Conservation (phyloP, 2,888 invertebrate genomes). For the Dermolepida albohirtum region DNA sequence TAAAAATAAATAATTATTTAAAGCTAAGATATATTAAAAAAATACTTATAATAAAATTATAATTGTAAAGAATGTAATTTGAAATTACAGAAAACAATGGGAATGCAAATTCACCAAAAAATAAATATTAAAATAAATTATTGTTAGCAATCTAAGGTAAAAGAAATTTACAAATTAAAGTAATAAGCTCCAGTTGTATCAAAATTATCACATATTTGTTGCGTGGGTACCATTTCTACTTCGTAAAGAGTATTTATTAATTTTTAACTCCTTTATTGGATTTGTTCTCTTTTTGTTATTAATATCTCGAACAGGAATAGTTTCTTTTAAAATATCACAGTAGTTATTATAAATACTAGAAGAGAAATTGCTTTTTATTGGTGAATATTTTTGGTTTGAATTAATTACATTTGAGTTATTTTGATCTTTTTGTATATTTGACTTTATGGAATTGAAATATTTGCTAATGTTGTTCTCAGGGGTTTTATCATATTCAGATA, state of each 20-base stretch:
- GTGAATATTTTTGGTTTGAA: background rate
- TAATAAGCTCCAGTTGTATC: background rate
- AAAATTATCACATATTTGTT: slow-evolving; percentile 14
- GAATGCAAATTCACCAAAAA: no score
- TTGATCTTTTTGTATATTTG: slow-evolving; percentile 7
- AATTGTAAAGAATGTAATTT: no score
- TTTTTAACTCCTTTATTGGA: slow-evolving; percentile 33
- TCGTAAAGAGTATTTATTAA: slow-evolving; percentile 49
- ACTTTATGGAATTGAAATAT: slow-evolving; percentile 16
- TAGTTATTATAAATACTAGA: slow-evolving; percentile 16
- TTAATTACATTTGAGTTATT: background rate
- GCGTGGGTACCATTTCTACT: slow-evolving; percentile 47
- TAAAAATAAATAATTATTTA: no score
- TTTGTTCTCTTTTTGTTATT: slow-evolving; percentile 37
- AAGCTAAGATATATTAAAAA: no score
- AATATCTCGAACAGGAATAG: background rate
- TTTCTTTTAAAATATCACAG: slow-evolving; percentile 12
- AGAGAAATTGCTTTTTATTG: background rate
- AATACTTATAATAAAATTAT: no score
- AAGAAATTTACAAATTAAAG: background rate
- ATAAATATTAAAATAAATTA: background rate
- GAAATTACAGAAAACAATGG: no score
- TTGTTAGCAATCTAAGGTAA: background rate
- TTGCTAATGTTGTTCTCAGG: slow-evolving; percentile 17
- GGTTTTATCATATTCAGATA: slow-evolving; percentile 24